Evolutionary conservation across 2,888 invertebrate genomes (phyloP).

Genomic region (Polylopha cassiicola): DNA sequence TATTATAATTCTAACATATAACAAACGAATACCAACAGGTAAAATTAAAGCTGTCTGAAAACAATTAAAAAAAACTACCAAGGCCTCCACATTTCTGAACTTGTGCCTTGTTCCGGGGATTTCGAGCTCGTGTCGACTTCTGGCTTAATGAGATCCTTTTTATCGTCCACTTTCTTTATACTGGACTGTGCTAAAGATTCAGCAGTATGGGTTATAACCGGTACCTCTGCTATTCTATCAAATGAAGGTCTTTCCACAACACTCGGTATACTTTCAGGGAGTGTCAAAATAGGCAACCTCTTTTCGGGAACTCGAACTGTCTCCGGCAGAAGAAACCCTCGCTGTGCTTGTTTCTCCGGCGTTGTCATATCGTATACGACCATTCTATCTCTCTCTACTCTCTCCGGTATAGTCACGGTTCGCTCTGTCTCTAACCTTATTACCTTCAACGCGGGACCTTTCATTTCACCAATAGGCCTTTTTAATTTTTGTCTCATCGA

Average conservation of each 20-base stretch:
- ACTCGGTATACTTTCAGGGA: conserved; percentile 58
- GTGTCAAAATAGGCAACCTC: conserved; percentile 37
- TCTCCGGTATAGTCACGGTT: conserved; percentile 28
- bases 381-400: conserved; percentile 7
- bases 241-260: conserved; percentile 35
- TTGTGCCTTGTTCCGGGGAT: conserved; percentile 55
- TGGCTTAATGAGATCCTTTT: conserved; percentile 30
- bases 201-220: conserved; percentile 69
- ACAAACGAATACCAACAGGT: conserved; percentile 48
- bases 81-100: conserved; percentile 67
- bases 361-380: conserved; percentile 16
- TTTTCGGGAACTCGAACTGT: background rate
- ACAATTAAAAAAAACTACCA: conserved; percentile 43
- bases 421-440: conserved; percentile 44
- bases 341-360: conserved; percentile 24
- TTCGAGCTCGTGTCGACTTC: conserved; percentile 52
- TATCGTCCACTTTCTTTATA: conserved; percentile 14
- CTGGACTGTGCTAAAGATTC: conserved; percentile 53
- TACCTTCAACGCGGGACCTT: conserved; percentile 53
- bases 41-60: conserved; percentile 50
- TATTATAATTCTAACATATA: conserved; percentile 11
- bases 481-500: conserved; percentile 64
- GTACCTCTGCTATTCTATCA: conserved; percentile 27
- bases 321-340: no score
- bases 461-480: conserved; percentile 47